Evolutionary conservation across 2,888 invertebrate genomes (phyloP), one percentile per base, ranked within the genome.

Genomic region (Chamaedrilus cognettii): DNA sequence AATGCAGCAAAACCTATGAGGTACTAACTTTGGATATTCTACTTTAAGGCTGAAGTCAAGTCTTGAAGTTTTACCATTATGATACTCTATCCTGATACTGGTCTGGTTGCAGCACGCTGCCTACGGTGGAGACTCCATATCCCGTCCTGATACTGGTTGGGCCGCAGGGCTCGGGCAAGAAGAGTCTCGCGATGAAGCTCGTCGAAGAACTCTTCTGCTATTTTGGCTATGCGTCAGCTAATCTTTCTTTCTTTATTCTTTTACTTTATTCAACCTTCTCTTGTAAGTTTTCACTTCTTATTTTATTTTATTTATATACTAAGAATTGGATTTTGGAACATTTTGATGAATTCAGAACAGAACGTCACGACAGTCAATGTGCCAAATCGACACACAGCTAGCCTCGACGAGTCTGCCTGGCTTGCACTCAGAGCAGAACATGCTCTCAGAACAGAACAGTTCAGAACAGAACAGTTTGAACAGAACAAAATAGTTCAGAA

Each of bases 141-240:
- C 84, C 84, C 2, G 82, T 84, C 81, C 70, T 84, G 58, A 80
- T 83, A 3, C 69, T 84, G 55, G 83, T 82, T 31, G 84, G 84
- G 35, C 83, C 84, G 2, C 78, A 80, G 64, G 84, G 83, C n/a
- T 78, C 81, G 31, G 82, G 81, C 3, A 82, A 82, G 72, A 79
- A 80, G 67, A 79, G 81, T 60, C 76, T 84, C 28, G 78, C 80
- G 19, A 70, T 79, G 71, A 81, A 82, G 72, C 75, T 84, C 11
- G 81, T 80, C 0, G 80, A 82, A 35, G 83, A 84, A 65, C 83
- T 83, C 69, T 77, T 80, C 3, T 82, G 84, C 65, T 83, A 82
- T 66, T 84, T 84, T 76, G 82, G 82, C 35, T 82, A 80, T 75
- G 82, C 80, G 82, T 82, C 67, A 68, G 67, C 62, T 0, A 30